Percentiles rank a stretch among this genome's conserved stretches.
phyloP scores from a whole-genome alignment of 2,113 vertebrate genomes.

The Neotragus moschatus region DNA sequence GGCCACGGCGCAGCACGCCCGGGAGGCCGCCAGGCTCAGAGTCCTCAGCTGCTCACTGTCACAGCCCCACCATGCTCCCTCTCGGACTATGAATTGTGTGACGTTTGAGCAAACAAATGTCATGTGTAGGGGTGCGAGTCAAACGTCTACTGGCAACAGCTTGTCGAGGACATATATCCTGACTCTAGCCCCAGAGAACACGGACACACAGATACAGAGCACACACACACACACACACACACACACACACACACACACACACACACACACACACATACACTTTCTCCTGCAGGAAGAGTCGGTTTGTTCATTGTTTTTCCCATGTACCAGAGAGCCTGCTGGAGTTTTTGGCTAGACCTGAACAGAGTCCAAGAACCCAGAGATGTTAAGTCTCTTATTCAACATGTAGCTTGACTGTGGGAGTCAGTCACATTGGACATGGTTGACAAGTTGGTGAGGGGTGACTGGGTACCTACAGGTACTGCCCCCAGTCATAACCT shows the following conservation, averaged over 20 bases:
- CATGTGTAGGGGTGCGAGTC: constrained; percentile 71
- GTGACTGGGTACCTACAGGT: neutral
- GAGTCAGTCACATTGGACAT: neutral
- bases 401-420: neutral
- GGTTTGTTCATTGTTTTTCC: neutral
- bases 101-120: constrained; percentile 80
- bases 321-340: neutral
- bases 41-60: constrained; percentile 79
- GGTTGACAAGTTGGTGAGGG: neutral
- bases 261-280: neutral
- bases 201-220: neutral
- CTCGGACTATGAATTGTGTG: constrained; percentile 70
- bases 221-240: neutral
- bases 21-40: constrained; percentile 68
- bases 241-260: too few species aligned
- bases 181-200: neutral
- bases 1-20: constrained; percentile 68
- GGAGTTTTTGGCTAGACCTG: neutral
- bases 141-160: constrained; percentile 72
- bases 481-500: neutral
- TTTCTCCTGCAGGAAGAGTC: neutral
- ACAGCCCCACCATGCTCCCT: constrained; percentile 69
- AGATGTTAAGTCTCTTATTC: neutral
- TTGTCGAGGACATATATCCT: constrained; percentile 31
- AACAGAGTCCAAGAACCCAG: neutral